Conservation (phyloP, 2,797 vertebrate genomes). For the Schizothorax lantsangensis region DNA sequence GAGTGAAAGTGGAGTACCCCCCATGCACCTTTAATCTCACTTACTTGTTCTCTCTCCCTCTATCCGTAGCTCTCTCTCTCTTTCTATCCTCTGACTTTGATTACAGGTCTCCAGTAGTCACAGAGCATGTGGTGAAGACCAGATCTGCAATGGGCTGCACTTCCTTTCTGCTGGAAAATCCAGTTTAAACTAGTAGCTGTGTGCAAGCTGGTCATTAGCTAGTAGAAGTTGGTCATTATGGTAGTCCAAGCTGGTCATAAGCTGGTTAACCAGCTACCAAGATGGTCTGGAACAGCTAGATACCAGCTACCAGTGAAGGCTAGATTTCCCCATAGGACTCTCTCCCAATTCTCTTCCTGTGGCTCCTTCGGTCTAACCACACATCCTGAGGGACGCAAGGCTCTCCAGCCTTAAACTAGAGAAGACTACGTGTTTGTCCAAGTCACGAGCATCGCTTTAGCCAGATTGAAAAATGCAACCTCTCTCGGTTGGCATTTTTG, state of each 20-base stretch:
- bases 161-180: constrained; percentile 5
- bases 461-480: neutral
- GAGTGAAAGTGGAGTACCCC: constrained; percentile 52
- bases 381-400: neutral
- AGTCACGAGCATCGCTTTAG: neutral
- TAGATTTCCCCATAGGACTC: neutral
- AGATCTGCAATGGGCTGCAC: neutral
- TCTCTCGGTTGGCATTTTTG: neutral
- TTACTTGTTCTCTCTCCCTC: constrained; percentile 37
- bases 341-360: constrained; percentile 19
- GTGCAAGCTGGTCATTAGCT: constrained; percentile 1
- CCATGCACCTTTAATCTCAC: constrained; percentile 37
- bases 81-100: constrained; percentile 43
- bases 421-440: neutral
- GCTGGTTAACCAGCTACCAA: neutral
- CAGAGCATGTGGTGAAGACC: constrained; percentile 19
- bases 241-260: neutral
- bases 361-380: constrained; percentile 16
- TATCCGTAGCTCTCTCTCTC: constrained; percentile 13
- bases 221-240: neutral
- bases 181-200: neutral
- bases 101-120: constrained; percentile 47
- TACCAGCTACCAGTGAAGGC: neutral
- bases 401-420: constrained; percentile 24
- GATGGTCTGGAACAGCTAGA: neutral